Percentiles rank a stretch among this genome's conserved stretches.
phyloP scores from a whole-genome alignment of 2,113 vertebrate species.

The Rutilus rutilus region DNA sequence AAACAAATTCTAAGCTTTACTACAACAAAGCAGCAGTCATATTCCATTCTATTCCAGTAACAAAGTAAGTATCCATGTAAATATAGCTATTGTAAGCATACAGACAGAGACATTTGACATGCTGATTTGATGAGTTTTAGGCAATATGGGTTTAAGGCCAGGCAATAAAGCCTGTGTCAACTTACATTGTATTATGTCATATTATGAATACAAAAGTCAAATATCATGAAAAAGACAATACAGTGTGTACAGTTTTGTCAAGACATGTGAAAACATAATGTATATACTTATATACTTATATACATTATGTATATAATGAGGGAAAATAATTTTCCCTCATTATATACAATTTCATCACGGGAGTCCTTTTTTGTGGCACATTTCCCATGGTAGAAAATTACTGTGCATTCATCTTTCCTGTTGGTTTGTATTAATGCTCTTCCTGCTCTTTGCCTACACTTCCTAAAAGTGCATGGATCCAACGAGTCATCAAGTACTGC shows the following conservation, averaged over 20 bases:
- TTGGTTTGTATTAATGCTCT: slow-evolving; percentile 72
- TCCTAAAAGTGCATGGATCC: slow-evolving; percentile 73
- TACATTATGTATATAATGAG: too few relatives aligned
- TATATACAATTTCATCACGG: background rate
- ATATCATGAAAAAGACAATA: too few relatives aligned
- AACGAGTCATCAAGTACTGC: slow-evolving; percentile 77
- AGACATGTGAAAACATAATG: too few relatives aligned
- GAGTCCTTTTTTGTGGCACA: slow-evolving; percentile 13
- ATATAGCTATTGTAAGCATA: too few relatives aligned
- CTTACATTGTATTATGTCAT: too few relatives aligned
- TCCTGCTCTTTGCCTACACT: slow-evolving; percentile 75
- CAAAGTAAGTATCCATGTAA: too few relatives aligned
- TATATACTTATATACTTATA: too few relatives aligned
- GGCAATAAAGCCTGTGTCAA: background rate
- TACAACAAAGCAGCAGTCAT: background rate
- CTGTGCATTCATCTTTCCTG: slow-evolving; percentile 59
- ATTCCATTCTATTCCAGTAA: background rate
- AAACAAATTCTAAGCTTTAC: background rate
- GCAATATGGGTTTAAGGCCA: too few relatives aligned
- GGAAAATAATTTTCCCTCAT: slow-evolving; percentile 10
- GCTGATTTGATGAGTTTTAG: too few relatives aligned
- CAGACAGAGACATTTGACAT: too few relatives aligned
- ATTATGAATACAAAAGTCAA: too few relatives aligned
- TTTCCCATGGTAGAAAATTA: slow-evolving; percentile 10
- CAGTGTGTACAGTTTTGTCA: too few relatives aligned